phyloP scores from a whole-genome alignment of 2,888 invertebrate genomes.

The Drosophila nigricruria region DNA sequence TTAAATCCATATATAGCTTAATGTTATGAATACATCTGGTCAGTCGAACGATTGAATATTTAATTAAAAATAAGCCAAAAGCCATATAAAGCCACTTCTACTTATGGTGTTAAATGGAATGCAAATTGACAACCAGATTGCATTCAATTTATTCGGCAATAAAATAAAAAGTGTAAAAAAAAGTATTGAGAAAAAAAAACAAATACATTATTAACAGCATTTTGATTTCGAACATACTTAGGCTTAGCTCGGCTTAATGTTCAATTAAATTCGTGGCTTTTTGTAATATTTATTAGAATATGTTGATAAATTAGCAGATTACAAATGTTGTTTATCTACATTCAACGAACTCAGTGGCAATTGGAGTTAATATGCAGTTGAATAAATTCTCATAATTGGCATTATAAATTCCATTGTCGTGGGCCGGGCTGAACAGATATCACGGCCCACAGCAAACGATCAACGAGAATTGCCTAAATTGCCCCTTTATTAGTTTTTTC shows the following conservation, averaged over 20 bases:
- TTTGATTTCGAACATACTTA: slow-evolving; percentile 8
- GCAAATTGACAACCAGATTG: slow-evolving; percentile 15
- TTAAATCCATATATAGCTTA: neutral
- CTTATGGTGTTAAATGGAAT: slow-evolving; percentile 12
- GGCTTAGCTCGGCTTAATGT: slow-evolving; percentile 2
- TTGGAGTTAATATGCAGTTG: slow-evolving; percentile 38
- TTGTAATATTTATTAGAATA: neutral
- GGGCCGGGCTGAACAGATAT: slow-evolving; percentile 26
- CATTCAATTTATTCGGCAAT: slow-evolving; percentile 12
- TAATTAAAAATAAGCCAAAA: slow-evolving; percentile 9
- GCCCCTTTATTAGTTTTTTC: slow-evolving; percentile 81
- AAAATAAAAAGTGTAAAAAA: neutral
- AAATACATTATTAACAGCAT: too few species aligned
- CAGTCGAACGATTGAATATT: neutral
- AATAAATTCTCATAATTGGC: slow-evolving; percentile 60
- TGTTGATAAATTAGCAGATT: neutral
- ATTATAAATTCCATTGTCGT: slow-evolving; percentile 69
- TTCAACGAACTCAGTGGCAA: slow-evolving; percentile 26
- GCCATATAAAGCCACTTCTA: slow-evolving; percentile 2
- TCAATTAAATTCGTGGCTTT: neutral
- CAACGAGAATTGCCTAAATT: slow-evolving; percentile 76
- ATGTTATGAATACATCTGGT: neutral
- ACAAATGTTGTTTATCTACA: slow-evolving; percentile 2
- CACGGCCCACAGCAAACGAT: slow-evolving; percentile 46
- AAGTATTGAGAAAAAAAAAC: neutral